Evolutionary conservation across 2,888 invertebrate species (phyloP).

Genomic region (Heliconius ismenius): DNA sequence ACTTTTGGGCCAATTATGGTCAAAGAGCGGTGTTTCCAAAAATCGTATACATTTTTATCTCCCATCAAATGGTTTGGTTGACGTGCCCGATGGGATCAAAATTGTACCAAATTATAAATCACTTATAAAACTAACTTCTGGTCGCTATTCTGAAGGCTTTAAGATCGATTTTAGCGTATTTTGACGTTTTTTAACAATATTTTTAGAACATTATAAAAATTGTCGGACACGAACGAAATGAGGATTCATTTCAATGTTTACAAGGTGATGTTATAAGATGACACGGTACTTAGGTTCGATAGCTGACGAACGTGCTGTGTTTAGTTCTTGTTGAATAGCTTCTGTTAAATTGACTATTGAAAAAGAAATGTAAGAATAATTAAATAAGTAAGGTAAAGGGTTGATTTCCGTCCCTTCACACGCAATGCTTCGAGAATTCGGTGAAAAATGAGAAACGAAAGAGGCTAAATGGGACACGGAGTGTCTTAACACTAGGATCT

Average conservation of each 20-base stretch:
- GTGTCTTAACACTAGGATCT: too few relatives aligned
- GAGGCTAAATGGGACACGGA: too few relatives aligned
- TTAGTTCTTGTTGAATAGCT: slow-evolving; percentile 25
- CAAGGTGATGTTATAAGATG: slow-evolving; percentile 70
- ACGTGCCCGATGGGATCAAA: slow-evolving; percentile 72
- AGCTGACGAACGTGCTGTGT: slow-evolving; percentile 42
- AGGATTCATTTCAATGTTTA: slow-evolving; percentile 66
- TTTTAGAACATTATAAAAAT: slow-evolving; percentile 54
- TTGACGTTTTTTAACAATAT: not conserved
- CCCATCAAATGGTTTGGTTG: slow-evolving; percentile 65
- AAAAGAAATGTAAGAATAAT: too few relatives aligned
- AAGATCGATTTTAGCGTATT: not conserved
- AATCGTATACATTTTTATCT: slow-evolving; percentile 64
- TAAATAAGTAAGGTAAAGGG: too few relatives aligned
- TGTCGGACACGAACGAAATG: slow-evolving; percentile 71
- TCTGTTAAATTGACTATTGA: slow-evolving; percentile 5
- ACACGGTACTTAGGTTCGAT: slow-evolving; percentile 65
- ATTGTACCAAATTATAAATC: slow-evolving; percentile 53
- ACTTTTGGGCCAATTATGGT: slow-evolving; percentile 73
- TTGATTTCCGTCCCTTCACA: too few relatives aligned
- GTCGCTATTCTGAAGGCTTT: not conserved
- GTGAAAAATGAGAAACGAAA: too few relatives aligned
- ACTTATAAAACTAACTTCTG: not conserved
- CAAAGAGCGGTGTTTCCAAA: slow-evolving; percentile 61
- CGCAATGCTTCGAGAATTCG: too few relatives aligned